Evolutionary conservation across 1,140 invertebrate species (phyloP), one percentile per base, ranked within the genome.

Genomic region (Patella vulgata): DNA sequence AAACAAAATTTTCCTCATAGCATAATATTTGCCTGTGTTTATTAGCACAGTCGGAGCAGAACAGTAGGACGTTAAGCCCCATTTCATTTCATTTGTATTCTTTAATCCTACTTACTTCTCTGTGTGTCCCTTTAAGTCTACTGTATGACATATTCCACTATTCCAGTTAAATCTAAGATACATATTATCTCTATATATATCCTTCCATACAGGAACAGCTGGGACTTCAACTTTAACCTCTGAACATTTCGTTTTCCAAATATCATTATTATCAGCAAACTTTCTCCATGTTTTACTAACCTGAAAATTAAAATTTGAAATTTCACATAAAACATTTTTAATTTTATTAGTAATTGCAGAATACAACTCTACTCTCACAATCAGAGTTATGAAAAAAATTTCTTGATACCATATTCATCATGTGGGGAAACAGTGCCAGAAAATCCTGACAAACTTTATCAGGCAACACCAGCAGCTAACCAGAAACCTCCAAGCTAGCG

Each of bases 231-330:
- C 30, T 19, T 70, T 64, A 3, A 77, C 66, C 27, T 66, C 40
- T 30, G 70, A 43, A 69, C 80, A 83, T 63, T 80, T 79, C 25
- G 64, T 42, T 31, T 71, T 73, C 81, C 81, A 83, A 12, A 83
- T 53, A 23, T 63, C 66, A 63, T 77, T 80, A 39, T 74, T 68
- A 46, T 75, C 73, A 43, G 79, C 73, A 44, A 82, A 52, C 25
- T 23, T 60, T 11, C 75, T 62, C 80, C 80, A 83, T 21, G 62
- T 57, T 56, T 74, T 78, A 61, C 72, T 72, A 11, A 83, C 81
- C 78, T 81, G 43, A 8, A 48, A 62, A 31, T 57, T 1, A 33
- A 44, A n/a, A n/a, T n/a, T 12, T 12, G 9, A 47, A 9, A 23
- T 9, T 9, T 9, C 9, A 17, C 12, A 12, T 12, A 17, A 21